phyloP scores from a whole-genome alignment of 2,888 invertebrate genomes.

The Thera britannica region DNA sequence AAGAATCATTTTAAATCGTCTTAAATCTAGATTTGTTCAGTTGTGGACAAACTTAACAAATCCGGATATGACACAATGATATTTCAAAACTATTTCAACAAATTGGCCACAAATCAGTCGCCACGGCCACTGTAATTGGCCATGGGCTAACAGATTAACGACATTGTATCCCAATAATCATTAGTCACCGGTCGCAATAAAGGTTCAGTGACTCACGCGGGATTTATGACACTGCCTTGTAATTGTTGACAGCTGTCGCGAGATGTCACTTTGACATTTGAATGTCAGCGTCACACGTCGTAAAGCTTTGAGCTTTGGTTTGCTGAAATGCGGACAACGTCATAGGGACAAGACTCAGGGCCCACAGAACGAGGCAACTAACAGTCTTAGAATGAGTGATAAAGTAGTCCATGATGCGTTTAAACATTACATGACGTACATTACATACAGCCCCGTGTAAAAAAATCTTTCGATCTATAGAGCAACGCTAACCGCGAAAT shows the following conservation, averaged over 20 bases:
- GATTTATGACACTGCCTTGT: conserved; percentile 43
- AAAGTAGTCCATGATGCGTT: too few relatives aligned
- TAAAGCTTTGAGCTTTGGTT: conserved; percentile 14
- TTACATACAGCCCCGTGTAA: too few relatives aligned
- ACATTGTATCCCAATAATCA: conserved; percentile 34
- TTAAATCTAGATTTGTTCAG: too few relatives aligned
- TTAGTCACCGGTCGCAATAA: conserved; percentile 35
- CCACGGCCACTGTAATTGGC: conserved; percentile 30
- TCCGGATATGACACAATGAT: conserved; percentile 23
- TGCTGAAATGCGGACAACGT: background rate
- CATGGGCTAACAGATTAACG: conserved; percentile 34
- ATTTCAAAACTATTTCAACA: conserved; percentile 13
- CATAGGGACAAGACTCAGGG: background rate
- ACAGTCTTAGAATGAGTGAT: background rate
- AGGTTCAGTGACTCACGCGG: conserved; percentile 36
- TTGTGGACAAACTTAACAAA: background rate
- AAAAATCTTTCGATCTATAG: too few relatives aligned
- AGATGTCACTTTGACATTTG: conserved; percentile 44
- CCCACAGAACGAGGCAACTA: background rate
- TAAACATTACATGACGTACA: too few relatives aligned
- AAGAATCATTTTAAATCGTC: too few relatives aligned
- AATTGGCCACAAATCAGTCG: conserved; percentile 34
- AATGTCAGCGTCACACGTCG: conserved; percentile 41
- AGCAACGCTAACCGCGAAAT: too few relatives aligned
- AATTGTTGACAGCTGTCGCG: conserved; percentile 43